Percentiles rank a stretch among this genome's conserved stretches.
These are phyloP conservation scores for Diplosoma virens DNA, from an alignment of 23 tunicate species.

Conservation along the genomic window DNA sequence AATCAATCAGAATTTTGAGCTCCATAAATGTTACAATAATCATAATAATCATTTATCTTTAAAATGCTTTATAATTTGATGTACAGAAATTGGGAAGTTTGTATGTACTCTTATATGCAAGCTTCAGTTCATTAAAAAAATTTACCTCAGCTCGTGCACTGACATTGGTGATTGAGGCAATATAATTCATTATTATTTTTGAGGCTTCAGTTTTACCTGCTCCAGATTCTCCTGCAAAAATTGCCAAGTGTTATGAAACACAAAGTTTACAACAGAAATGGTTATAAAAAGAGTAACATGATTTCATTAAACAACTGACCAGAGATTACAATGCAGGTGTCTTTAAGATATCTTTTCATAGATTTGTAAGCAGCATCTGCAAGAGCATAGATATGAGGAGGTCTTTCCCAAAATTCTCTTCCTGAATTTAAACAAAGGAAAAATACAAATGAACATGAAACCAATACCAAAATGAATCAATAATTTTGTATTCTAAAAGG, in stretches of 20 bases:
- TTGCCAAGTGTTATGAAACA: background rate
- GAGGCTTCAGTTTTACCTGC: conserved; percentile 99
- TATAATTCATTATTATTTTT: conserved; percentile 96
- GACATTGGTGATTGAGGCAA: conserved; percentile 89
- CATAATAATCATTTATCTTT: too few species aligned
- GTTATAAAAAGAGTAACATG: background rate
- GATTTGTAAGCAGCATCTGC: conserved; percentile 98
- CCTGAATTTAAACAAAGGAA: conserved; percentile 50
- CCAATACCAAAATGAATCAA: too few species aligned
- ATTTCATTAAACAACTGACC: conserved; percentile 27
- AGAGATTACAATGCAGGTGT: conserved; percentile 92
- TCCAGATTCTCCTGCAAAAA: conserved; percentile 89
- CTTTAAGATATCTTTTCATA: conserved; percentile 88
- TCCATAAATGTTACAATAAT: too few species aligned
- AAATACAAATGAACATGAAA: too few species aligned
- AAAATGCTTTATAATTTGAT: too few species aligned
- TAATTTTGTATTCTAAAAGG: too few species aligned
- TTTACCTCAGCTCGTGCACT: conserved; percentile 60
- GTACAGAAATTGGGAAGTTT: too few species aligned
- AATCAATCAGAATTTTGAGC: too few species aligned
- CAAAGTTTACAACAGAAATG: background rate
- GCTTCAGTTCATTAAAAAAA: background rate
- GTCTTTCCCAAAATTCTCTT: conserved; percentile 97
- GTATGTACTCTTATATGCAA: too few species aligned
- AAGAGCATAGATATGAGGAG: conserved; percentile 97